Evolutionary conservation across 2,888 invertebrate species (phyloP), one percentile per base, ranked within the genome.

Genomic region (Elegia similella): DNA sequence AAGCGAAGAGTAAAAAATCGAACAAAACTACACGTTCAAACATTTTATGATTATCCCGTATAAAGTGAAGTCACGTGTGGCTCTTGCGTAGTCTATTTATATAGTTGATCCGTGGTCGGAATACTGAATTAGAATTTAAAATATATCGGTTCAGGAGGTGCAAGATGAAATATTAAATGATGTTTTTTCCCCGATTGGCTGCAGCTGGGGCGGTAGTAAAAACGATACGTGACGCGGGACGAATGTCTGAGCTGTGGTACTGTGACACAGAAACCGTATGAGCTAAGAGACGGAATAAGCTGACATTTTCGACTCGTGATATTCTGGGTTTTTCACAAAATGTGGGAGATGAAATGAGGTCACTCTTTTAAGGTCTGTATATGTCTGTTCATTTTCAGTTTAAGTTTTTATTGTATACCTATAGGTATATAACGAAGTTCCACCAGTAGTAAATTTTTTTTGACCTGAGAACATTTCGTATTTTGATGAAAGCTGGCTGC

Each of bases 181-280:
- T 73, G 75, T 76, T 86, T 86, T 86, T 86, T 82, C 42, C 46
- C 80, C 83, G 78, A 87, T 88, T 87, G 86, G 79, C 71, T 68
- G 67, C 86, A 89, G 86, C 88, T 88, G 88, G 82, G 84, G 67
- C 80, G 82, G 85, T 72, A 80, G 86, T 90, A 90, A 90, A 90
- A 85, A 68, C 70, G 76, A 77, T 68, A 90, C 90, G 90, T 90
- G 90, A 88, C 88, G 29, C 30, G 29, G 42, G 13, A 42, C 42
- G 30, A 44, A 23, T 32, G 15, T 50, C 12, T 23, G 46, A 16
- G 34, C 32, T 17, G 10, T 16, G 13, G 32, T 13, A 32, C n/a
- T 17, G 16, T 16, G 34, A 34, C 38, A 50, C 52, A 52, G 15
- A 23, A 6, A 42, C 52, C 7, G 52, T 32, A 8, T 16, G 17